Evolutionary conservation across 2,888 invertebrate species (phyloP).

Genomic region (Frankliniella fusca): DNA sequence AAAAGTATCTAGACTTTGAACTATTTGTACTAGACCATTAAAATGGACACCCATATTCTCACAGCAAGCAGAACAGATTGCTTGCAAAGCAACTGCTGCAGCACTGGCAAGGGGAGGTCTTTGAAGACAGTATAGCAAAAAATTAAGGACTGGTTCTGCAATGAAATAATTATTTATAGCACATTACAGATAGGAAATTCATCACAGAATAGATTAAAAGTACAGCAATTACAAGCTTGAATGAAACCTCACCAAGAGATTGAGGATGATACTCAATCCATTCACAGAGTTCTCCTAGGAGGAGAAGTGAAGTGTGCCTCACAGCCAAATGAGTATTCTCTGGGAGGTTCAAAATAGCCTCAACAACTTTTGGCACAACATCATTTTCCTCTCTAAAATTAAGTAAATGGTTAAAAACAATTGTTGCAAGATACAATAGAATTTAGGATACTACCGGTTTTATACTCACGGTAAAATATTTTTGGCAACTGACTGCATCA

Average conservation of each 20-base stretch:
- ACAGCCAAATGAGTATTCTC: conserved; percentile 79
- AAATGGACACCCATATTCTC: conserved; percentile 73
- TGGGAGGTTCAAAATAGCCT: conserved; percentile 82
- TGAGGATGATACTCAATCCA: conserved; percentile 88
- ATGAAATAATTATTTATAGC: conserved; percentile 40
- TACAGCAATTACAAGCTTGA: not conserved
- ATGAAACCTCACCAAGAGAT: conserved; percentile 55
- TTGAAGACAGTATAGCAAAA: conserved; percentile 67
- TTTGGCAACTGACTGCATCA: conserved; percentile 93
- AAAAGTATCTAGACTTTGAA: conserved; percentile 67
- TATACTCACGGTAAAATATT: conserved; percentile 84
- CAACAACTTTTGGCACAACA: conserved; percentile 88
- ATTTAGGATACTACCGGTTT: conserved; percentile 32
- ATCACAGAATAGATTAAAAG: conserved; percentile 24
- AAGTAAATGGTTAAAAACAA: conserved; percentile 34
- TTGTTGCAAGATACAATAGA: too few relatives aligned
- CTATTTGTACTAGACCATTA: conserved; percentile 66
- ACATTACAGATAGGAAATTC: not conserved
- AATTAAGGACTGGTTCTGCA: conserved; percentile 73
- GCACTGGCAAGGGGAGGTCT: conserved; percentile 70
- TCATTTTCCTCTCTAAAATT: conserved; percentile 77
- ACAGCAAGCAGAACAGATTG: conserved; percentile 77
- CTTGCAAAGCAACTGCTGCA: conserved; percentile 79
- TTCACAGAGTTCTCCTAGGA: conserved; percentile 88
- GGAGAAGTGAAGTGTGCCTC: conserved; percentile 77